Conservation (phyloP, 2,888 invertebrate genomes). For the Orgyia antiqua region DNA sequence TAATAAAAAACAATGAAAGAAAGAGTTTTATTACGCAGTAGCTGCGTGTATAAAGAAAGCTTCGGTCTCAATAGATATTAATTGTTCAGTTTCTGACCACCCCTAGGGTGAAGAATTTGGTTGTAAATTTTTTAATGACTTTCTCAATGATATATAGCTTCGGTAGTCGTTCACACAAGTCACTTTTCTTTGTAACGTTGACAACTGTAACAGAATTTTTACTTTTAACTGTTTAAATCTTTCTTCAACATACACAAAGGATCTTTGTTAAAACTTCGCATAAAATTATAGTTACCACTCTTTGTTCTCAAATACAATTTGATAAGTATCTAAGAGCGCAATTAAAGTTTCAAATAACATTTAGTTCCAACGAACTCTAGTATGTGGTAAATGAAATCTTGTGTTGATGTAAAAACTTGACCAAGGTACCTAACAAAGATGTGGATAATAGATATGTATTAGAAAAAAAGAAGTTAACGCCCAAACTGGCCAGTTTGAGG, state of each 20-base stretch:
- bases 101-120: slow-evolving; percentile 41
- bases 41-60: slow-evolving; percentile 54
- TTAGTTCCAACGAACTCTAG: slow-evolving; percentile 19
- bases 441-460: slow-evolving; percentile 37
- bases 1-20: slow-evolving; percentile 29
- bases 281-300: slow-evolving; percentile 21
- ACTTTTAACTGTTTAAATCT: slow-evolving; percentile 8
- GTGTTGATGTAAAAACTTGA: slow-evolving; percentile 25
- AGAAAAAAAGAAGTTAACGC: slow-evolving; percentile 59
- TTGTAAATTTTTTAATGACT: slow-evolving; percentile 37
- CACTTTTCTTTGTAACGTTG: slow-evolving; percentile 14
- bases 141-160: slow-evolving; percentile 46
- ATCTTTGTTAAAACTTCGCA: slow-evolving; percentile 17
- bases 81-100: slow-evolving; percentile 43
- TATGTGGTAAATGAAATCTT: slow-evolving; percentile 10
- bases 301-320: slow-evolving; percentile 15
- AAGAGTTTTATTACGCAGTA: slow-evolving; percentile 63
- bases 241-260: slow-evolving; percentile 9
- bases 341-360: slow-evolving; percentile 24
- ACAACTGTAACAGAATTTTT: slow-evolving; percentile 9
- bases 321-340: slow-evolving; percentile 19
- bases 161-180: slow-evolving; percentile 37
- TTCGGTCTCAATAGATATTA: slow-evolving; percentile 35
- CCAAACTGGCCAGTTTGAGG: slow-evolving; percentile 59
- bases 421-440: slow-evolving; percentile 20